These are phyloP conservation scores for Chaetodon trifascialis DNA, from an alignment of 2,113 vertebrate genomes.

Conservation along the genomic window DNA sequence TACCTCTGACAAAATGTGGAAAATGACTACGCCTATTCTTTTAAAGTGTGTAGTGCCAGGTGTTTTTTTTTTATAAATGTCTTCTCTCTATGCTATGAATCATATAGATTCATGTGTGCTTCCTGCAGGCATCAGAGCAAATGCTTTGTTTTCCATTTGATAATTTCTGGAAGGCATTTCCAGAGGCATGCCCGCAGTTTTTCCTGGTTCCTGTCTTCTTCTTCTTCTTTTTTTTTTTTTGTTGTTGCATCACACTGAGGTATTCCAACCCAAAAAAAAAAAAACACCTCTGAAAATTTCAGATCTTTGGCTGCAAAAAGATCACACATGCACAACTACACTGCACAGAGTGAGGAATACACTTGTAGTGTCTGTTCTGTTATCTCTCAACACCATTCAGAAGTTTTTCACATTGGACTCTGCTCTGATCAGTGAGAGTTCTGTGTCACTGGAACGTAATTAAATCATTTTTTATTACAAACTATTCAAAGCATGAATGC, in stretches of 20 bases:
- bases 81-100: neutral
- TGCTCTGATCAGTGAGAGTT: neutral
- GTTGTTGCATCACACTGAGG: neutral
- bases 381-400: neutral
- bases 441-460: slow-evolving; percentile 6
- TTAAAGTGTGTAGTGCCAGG: neutral
- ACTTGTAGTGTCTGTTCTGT: neutral
- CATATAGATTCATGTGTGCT: neutral
- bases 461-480: slow-evolving; percentile 13
- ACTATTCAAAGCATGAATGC: slow-evolving; percentile 48
- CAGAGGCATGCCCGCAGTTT: neutral
- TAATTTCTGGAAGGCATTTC: slow-evolving; percentile 1
- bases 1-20: slow-evolving; percentile 1
- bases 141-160: slow-evolving; percentile 15
- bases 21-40: neutral
- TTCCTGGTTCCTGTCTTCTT: neutral
- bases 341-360: neutral
- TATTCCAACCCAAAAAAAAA: neutral
- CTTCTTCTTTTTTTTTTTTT: neutral
- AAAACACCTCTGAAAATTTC: neutral
- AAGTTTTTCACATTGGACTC: neutral
- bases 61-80: neutral
- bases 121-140: neutral
- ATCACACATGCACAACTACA: neutral
- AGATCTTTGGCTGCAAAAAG: neutral